Evolutionary conservation across 2,888 invertebrate genomes (phyloP), one percentile per base, ranked within the genome.

Genomic region (Melitaea athalia): DNA sequence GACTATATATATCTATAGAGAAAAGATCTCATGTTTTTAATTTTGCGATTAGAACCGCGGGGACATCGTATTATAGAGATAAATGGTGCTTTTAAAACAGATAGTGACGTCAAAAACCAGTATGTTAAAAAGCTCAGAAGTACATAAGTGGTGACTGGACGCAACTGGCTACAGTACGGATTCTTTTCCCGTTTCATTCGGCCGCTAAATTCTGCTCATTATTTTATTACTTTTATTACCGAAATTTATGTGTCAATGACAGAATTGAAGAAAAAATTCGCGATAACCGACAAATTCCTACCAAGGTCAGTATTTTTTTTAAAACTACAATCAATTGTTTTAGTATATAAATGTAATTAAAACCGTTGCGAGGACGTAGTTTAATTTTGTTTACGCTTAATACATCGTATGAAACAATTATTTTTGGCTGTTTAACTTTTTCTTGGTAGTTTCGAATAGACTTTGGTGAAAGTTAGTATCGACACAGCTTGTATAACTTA

Each of bases 201-300:
- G 86, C 82, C 81, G 84, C 83, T 76, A 81, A 85, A 84, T 85
- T 85, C 76, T 76, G 73, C 77, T 81, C 82, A 81, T 80, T 45
- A 72, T 85, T 90, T 90, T 64, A 59, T 82, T 78, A 71, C 66
- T 75, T 75, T 78, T 79, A 84, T 79, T 73, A 79, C 78, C 77
- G 85, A 84, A 77, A 79, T 80, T 84, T 90, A 88, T 86, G 93
- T 93, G 93, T 93, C 93, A 93, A 93, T 93, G 93, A 93, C 90
- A 92, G 92, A 84, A 91, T 87, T 88, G 82, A 87, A 88, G 89
- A 93, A 87, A 91, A 93, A 88, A 86, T 93, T 83, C 79, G 90
- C 91, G 83, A 91, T 92, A 79, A 92, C 88, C 79, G 90, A 93
- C 88, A 93, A 91, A 89, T 93, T 93, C 87, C 85, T 93, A 76